Evolutionary conservation across 2,113 vertebrate species (phyloP).

Genomic region (Crotalus tigris): DNA sequence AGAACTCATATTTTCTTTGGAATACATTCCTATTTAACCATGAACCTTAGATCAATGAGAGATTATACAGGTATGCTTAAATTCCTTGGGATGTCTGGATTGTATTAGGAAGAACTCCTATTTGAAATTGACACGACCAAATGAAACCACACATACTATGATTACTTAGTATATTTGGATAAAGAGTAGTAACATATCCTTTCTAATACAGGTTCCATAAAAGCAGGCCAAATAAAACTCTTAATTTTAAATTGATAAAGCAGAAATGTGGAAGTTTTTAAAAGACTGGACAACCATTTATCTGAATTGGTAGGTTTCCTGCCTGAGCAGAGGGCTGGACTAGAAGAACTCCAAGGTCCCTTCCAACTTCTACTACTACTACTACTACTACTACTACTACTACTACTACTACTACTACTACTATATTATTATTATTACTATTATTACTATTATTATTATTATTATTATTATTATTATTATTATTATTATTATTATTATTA

Average conservation of each 20-base stretch:
- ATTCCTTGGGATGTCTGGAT: neutral
- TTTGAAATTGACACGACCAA: neutral
- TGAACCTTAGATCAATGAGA: neutral
- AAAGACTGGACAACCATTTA: too few species aligned
- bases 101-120: neutral
- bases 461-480: too few species aligned
- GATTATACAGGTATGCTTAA: neutral
- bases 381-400: too few species aligned
- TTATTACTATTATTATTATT: too few species aligned
- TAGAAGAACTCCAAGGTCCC: too few species aligned
- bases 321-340: too few species aligned
- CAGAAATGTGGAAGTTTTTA: neutral
- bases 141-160: neutral
- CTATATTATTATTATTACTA: too few species aligned
- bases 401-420: too few species aligned
- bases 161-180: neutral
- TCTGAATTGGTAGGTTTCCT: too few species aligned
- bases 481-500: too few species aligned
- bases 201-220: neutral
- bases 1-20: neutral
- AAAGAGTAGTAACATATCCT: neutral
- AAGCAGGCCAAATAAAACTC: neutral
- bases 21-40: neutral
- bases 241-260: neutral
- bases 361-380: too few species aligned